phyloP scores from a whole-genome alignment of 1,140 invertebrate species.

The Pseudachorutes palmiensis region DNA sequence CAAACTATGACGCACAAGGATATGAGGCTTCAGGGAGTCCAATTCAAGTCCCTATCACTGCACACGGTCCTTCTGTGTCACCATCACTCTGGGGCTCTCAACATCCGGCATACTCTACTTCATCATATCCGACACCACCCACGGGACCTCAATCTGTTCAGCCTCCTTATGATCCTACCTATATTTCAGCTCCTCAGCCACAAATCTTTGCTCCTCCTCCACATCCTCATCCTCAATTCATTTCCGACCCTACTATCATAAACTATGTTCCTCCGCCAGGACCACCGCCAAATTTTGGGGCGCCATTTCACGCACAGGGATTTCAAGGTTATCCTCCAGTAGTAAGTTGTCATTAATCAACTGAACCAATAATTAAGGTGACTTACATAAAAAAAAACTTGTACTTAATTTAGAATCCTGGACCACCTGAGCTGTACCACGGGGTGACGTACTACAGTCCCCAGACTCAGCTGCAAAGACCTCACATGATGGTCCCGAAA shows the following conservation, averaged over 20 bases:
- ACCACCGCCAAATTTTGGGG: constrained; percentile 41
- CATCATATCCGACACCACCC: constrained; percentile 34
- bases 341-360: constrained; percentile 25
- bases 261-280: constrained; percentile 44
- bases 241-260: constrained; percentile 36
- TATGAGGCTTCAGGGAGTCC: constrained; percentile 32
- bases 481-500: constrained; percentile 41
- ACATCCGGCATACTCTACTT: constrained; percentile 31
- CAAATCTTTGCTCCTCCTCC: constrained; percentile 44
- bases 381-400: constrained; percentile 8
- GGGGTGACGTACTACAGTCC: constrained; percentile 52
- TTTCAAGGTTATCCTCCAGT: constrained; percentile 37
- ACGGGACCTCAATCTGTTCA: constrained; percentile 35
- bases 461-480: constrained; percentile 43
- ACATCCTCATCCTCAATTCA: constrained; percentile 31
- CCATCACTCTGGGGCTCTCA: constrained; percentile 34
- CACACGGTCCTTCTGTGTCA: constrained; percentile 30
- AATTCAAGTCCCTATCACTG: no score
- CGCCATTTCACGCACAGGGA: constrained; percentile 44
- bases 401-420: constrained; percentile 33
- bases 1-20: constrained; percentile 28
- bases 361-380: neutral
- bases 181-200: constrained; percentile 41
- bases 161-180: constrained; percentile 41
- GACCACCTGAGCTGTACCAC: constrained; percentile 51